A percentile compares a stretch with the other conserved stretches of the same genome.
Conservation (phyloP, 2,797 vertebrate genomes). For the Pterois miles region DNA sequence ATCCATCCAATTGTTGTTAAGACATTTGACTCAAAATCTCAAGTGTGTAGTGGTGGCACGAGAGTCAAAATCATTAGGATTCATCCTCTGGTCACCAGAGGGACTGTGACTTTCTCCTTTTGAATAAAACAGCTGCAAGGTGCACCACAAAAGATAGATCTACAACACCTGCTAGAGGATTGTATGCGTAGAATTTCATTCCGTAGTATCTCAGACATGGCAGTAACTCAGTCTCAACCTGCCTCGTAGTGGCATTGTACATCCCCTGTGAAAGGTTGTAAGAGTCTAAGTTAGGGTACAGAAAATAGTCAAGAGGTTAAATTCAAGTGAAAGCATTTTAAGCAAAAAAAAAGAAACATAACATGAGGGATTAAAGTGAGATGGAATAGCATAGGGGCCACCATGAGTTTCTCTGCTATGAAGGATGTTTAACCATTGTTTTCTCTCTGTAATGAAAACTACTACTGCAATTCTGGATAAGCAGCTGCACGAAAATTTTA, state of each 20-base stretch:
- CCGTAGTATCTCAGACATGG: slow-evolving; percentile 90
- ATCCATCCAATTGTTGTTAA: neutral
- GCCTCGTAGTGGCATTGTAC: slow-evolving; percentile 95
- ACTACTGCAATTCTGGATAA: neutral
- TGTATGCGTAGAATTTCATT: slow-evolving; percentile 95
- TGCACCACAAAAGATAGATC: neutral
- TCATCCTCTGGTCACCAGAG: neutral
- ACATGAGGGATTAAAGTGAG: neutral
- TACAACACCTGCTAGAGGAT: slow-evolving; percentile 92
- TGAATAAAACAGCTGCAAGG: neutral
- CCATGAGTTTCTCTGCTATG: neutral
- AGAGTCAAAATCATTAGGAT: neutral
- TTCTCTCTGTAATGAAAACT: neutral
- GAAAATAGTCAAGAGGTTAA: neutral
- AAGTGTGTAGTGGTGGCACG: neutral
- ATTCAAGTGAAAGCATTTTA: neutral
- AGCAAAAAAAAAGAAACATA: neutral
- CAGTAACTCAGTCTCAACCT: slow-evolving; percentile 92
- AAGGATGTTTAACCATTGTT: neutral
- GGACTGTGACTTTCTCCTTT: neutral
- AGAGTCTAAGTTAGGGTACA: neutral
- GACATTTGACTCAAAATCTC: neutral
- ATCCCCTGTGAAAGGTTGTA: slow-evolving; percentile 86
- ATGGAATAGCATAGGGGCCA: neutral
- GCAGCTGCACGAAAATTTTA: neutral